These are phyloP conservation scores for Chymomyza costata DNA, from an alignment of 1,140 invertebrate species.

Conservation along the genomic window DNA sequence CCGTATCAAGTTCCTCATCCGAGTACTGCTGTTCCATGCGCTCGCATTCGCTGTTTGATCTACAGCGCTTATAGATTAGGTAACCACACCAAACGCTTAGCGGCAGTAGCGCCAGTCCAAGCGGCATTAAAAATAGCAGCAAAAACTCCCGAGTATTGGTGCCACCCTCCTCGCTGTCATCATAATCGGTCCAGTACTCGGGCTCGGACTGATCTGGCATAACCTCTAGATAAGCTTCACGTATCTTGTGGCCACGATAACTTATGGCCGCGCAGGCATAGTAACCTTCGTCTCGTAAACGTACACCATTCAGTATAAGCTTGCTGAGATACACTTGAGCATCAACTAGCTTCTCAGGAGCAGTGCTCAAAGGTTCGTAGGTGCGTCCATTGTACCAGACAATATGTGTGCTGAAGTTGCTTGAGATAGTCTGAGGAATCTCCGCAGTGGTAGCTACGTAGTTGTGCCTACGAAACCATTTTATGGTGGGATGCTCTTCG, in stretches of 20 bases:
- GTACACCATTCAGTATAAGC: conserved; percentile 59
- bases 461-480: conserved; percentile 55
- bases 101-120: conserved; percentile 60
- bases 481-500: conserved; percentile 62
- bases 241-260: conserved; percentile 60
- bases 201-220: conserved; percentile 13
- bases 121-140: conserved; percentile 63
- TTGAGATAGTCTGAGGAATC: neutral
- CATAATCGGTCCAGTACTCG: conserved; percentile 60
- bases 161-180: conserved; percentile 26
- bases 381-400: conserved; percentile 60
- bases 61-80: conserved; percentile 49
- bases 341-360: conserved; percentile 48
- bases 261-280: conserved; percentile 69
- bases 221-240: conserved; percentile 60
- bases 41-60: conserved; percentile 37
- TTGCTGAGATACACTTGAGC: conserved; percentile 67
- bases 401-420: conserved; percentile 56
- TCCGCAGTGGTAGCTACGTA: conserved; percentile 10
- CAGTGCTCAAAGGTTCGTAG: conserved; percentile 53
- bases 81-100: conserved; percentile 59
- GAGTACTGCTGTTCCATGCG: conserved; percentile 46
- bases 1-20: conserved; percentile 58
- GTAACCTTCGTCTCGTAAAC: conserved; percentile 47
- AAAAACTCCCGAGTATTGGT: conserved; percentile 54